These are phyloP conservation scores for Platyura marginata DNA, from an alignment of 1,140 invertebrate species.

Conservation along the genomic window DNA sequence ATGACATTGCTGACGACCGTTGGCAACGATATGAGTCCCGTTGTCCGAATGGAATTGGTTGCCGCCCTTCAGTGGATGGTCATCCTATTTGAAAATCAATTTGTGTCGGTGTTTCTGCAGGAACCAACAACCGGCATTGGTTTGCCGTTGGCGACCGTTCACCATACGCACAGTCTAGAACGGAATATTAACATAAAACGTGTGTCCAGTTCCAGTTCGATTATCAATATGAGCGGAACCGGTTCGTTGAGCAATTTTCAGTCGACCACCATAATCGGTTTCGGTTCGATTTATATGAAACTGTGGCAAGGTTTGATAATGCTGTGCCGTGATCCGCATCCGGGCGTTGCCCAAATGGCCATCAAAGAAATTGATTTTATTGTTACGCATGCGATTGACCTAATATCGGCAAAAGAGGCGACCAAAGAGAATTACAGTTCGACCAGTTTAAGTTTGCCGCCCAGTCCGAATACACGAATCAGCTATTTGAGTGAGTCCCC, in stretches of 20 bases:
- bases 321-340: conserved; percentile 69
- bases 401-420: conserved; percentile 20
- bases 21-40: conserved; percentile 63
- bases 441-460: conserved; percentile 28
- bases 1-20: conserved; percentile 65
- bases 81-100: conserved; percentile 75
- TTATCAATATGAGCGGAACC: conserved; percentile 14
- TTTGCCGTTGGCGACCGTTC: conserved; percentile 4
- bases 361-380: conserved; percentile 59
- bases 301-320: conserved; percentile 63
- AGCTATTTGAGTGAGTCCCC: conserved; percentile 10
- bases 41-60: conserved; percentile 70
- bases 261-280: conserved; percentile 26
- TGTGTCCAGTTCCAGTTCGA: conserved; percentile 23
- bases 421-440: conserved; percentile 16
- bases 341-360: conserved; percentile 55
- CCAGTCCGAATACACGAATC: conserved; percentile 31
- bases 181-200: conserved; percentile 20
- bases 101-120: conserved; percentile 48
- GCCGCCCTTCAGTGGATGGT: conserved; percentile 80
- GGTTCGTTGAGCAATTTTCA: too few species aligned
- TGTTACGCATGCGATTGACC: conserved; percentile 39
- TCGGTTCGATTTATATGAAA: conserved; percentile 62
- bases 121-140: conserved; percentile 6
- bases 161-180: conserved; percentile 17